Evolutionary conservation across 1,140 invertebrate species (phyloP).

Genomic region (Thaumatotibia leucotreta): DNA sequence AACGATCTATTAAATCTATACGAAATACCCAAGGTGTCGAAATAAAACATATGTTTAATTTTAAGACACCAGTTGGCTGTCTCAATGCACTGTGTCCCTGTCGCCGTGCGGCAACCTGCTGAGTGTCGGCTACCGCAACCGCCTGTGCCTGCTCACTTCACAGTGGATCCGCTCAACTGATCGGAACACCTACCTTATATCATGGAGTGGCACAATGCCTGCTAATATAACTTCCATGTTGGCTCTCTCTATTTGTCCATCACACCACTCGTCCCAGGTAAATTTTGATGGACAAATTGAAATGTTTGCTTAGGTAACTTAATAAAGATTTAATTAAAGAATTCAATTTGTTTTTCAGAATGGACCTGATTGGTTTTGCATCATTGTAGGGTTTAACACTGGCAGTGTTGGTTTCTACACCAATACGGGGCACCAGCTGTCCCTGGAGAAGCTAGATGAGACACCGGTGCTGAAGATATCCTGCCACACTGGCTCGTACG

Average conservation of each 20-base stretch:
- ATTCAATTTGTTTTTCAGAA: conserved; percentile 62
- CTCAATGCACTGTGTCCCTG: conserved; percentile 82
- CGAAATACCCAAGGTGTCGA: conserved; percentile 26
- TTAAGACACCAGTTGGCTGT: conserved; percentile 84
- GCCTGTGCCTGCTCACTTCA: conserved; percentile 81
- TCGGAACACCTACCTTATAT: conserved; percentile 73
- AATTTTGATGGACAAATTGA: neutral
- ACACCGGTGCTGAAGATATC: conserved; percentile 88
- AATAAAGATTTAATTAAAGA: conserved; percentile 1
- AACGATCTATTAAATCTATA: neutral
- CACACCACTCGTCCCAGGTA: conserved; percentile 82
- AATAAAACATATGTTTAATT: conserved; percentile 19
- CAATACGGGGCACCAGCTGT: conserved; percentile 88
- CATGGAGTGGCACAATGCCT: conserved; percentile 76
- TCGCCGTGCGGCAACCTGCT: conserved; percentile 85
- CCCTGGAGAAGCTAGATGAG: conserved; percentile 91
- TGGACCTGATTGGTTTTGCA: conserved; percentile 95
- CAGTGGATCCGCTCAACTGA: conserved; percentile 78
- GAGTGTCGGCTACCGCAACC: conserved; percentile 81
- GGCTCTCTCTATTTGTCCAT: conserved; percentile 76
- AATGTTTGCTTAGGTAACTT: neutral
- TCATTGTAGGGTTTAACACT: conserved; percentile 90
- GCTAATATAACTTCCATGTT: conserved; percentile 69
- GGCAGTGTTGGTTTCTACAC: conserved; percentile 94
- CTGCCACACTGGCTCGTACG: conserved; percentile 84